These are phyloP conservation scores for Scylla paramamosain DNA, from an alignment of 1,140 invertebrate genomes.

Conservation along the genomic window DNA sequence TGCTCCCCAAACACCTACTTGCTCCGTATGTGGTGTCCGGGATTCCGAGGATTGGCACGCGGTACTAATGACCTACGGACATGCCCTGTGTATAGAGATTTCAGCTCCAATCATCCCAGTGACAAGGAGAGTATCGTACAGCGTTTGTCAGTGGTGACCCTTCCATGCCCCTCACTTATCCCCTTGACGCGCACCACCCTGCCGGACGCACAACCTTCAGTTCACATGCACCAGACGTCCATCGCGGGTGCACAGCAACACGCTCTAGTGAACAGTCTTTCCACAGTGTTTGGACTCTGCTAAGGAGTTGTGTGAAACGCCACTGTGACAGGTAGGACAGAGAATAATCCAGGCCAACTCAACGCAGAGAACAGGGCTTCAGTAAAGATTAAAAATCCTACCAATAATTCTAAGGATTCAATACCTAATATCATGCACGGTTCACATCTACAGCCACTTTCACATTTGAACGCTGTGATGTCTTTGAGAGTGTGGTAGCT, in stretches of 20 bases:
- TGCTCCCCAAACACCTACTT: too few species aligned
- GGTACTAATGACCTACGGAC: too few species aligned
- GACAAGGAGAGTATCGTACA: background rate
- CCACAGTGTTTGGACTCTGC: background rate
- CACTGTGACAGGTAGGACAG: background rate
- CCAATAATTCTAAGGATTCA: too few species aligned
- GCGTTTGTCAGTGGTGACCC: background rate
- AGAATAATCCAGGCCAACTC: background rate
- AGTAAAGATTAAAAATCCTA: too few species aligned
- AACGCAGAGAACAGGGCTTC: too few species aligned
- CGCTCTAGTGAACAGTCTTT: background rate
- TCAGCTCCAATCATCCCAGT: too few species aligned
- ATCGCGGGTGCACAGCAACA: background rate
- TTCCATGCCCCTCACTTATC: background rate
- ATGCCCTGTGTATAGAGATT: too few species aligned
- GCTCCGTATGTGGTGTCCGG: too few species aligned
- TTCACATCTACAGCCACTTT: too few species aligned
- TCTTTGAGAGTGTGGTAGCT: background rate
- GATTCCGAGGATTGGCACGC: too few species aligned
- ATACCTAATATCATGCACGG: too few species aligned
- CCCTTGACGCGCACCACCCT: background rate
- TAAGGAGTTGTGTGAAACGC: background rate
- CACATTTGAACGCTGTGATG: too few species aligned
- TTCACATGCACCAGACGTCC: conserved; percentile 10
- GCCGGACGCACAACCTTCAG: background rate